Base-by-base conservation (phyloP, 1,140 invertebrate genomes). In the Gryllus bimaculatus region DNA sequence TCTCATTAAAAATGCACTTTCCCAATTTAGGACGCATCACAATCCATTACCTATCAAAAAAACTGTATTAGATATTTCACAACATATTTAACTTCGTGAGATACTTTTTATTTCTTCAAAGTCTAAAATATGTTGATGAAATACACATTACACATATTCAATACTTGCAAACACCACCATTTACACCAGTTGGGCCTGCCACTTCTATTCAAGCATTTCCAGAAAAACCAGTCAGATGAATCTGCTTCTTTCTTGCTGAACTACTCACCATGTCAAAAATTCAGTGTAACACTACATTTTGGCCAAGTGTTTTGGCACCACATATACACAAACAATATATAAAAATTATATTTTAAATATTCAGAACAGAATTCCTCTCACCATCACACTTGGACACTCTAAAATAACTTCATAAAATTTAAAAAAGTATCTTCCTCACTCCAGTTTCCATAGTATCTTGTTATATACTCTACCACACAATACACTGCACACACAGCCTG, bases 301-400 rank as follows among this genome's bases (percentile, higher is more conserved):
- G 10, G 54, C 54, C 54, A 66, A 66, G 54, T 66, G 54, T 66
- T 66, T 66, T 66, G 54, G 54, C 54, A 66, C 54, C 54, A 13
- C 54, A 66, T 66, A 13, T 66, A 66, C 54, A 66, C 54, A 66
- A 66, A 66, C 18, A 66, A 66, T 18, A 66, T 66, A 66, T 66
- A 66, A 66, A 66, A 66, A 66, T 66, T 66, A 66, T 66, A 66
- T 66, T 66, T 66, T 66, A 66, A 66, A 66, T 66, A 66, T 66
- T 66, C 18, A 13, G 54, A 66, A 66, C 54, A 66, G 18, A 66
- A 66, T 66, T 66, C 54, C 10, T 66, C 54, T 66, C 54, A 18
- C 18, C 54, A 66, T 7, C 54, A 66, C 54, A 66, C 54, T 66
- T 66, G 54, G 18, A 66, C 54, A 66, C 54, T 3, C 54, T 66